Evolutionary conservation across 2,888 invertebrate genomes (phyloP).

Genomic region (Tillus elongatus): DNA sequence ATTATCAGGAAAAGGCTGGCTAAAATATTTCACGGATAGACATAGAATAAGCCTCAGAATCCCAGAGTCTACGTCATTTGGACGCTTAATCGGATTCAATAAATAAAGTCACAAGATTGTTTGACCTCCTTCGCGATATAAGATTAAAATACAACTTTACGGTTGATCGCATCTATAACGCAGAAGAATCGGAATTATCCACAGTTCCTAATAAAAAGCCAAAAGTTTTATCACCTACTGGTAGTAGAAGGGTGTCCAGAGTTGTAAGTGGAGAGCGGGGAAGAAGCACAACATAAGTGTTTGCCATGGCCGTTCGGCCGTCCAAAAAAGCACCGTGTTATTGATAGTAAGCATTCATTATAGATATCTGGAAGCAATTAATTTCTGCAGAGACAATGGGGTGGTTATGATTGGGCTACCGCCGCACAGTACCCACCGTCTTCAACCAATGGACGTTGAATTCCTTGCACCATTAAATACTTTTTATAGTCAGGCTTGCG

Average conservation of each 20-base stretch:
- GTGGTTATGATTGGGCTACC: too few relatives aligned
- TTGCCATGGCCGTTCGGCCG: conserved; percentile 20
- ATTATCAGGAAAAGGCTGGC: conserved; percentile 21
- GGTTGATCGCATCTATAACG: conserved; percentile 20
- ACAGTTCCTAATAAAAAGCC: conserved; percentile 19
- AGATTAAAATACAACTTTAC: conserved; percentile 19
- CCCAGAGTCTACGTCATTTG: conserved; percentile 20
- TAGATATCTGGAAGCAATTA: conserved; percentile 23
- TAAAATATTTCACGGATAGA: conserved; percentile 18
- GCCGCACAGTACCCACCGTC: too few relatives aligned
- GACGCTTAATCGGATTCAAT: conserved; percentile 19
- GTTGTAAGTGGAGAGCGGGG: conserved; percentile 21
- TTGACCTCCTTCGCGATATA: conserved; percentile 12
- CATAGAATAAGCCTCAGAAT: conserved; percentile 17
- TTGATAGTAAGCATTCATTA: not conserved
- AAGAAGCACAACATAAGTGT: conserved; percentile 17
- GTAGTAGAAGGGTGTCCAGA: conserved; percentile 19
- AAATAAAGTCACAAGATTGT: conserved; percentile 11
- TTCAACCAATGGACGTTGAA: conserved; percentile 25
- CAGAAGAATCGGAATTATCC: conserved; percentile 23
- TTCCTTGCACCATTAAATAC: conserved; percentile 27
- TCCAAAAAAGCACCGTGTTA: conserved; percentile 8
- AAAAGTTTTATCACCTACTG: conserved; percentile 22
- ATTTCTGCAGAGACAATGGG: conserved; percentile 21
- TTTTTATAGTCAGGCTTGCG: conserved; percentile 23